These are phyloP conservation scores for Oxygymnocypris stewartii DNA, from an alignment of 2,113 vertebrate genomes.

Conservation along the genomic window DNA sequence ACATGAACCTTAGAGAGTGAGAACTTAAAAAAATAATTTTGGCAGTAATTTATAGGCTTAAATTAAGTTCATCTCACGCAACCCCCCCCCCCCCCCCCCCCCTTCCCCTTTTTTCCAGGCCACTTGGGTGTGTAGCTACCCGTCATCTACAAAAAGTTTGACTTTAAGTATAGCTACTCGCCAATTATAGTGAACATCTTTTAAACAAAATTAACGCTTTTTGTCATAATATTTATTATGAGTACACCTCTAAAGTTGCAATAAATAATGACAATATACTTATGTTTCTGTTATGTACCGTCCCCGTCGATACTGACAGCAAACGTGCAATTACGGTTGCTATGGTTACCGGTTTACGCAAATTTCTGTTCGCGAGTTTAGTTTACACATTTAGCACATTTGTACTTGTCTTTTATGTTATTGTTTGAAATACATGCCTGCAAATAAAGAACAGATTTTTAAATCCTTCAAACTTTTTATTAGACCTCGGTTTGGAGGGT, in stretches of 20 bases:
- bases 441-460: not conserved
- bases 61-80: not conserved
- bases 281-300: not conserved
- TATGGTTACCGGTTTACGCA: not conserved
- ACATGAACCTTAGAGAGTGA: conserved; percentile 39
- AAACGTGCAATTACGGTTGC: not conserved
- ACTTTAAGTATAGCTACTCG: not conserved
- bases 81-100: too few relatives aligned
- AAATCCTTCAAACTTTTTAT: not conserved
- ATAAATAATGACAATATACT: not conserved
- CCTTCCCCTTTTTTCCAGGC: not conserved
- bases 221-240: not conserved
- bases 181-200: not conserved
- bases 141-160: not conserved
- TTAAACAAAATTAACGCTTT: not conserved
- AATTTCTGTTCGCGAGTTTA: not conserved
- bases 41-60: not conserved
- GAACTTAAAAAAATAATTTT: not conserved
- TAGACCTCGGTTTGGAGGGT: not conserved
- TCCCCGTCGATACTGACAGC: not conserved
- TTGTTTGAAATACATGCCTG: not conserved
- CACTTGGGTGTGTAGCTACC: not conserved
- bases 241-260: not conserved
- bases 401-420: not conserved
- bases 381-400: not conserved